Conservation (phyloP, 2,797 vertebrate species). For the Antennarius maculatus region DNA sequence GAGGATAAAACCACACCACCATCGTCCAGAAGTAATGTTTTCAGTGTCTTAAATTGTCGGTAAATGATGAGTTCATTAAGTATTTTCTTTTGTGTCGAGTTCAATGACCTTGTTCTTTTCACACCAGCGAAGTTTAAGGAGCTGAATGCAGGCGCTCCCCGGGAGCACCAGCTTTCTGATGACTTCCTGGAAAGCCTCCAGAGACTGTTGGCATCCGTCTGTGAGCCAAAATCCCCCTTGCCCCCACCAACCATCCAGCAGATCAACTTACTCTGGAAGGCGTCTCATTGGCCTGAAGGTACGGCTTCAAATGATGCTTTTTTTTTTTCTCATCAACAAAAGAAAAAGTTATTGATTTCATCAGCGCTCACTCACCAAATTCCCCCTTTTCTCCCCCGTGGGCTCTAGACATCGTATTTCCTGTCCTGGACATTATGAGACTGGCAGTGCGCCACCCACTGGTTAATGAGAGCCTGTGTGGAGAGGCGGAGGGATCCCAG, state of each 20-base stretch:
- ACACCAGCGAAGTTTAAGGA: slow-evolving; percentile 92
- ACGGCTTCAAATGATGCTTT: slow-evolving; percentile 18
- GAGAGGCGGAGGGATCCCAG: slow-evolving; percentile 87
- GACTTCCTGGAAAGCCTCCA: slow-evolving; percentile 87
- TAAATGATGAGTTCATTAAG: neutral
- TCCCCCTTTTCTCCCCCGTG: neutral
- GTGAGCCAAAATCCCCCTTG: slow-evolving; percentile 74
- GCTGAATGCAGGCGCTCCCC: slow-evolving; percentile 86
- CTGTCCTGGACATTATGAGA: slow-evolving; percentile 94
- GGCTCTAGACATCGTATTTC: slow-evolving; percentile 92
- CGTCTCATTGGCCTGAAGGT: slow-evolving; percentile 96
- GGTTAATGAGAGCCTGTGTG: slow-evolving; percentile 93
- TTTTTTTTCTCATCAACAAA: neutral
- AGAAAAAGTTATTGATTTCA: neutral
- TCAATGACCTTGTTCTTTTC: slow-evolving; percentile 15
- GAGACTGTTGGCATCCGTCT: slow-evolving; percentile 83
- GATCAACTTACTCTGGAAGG: slow-evolving; percentile 90
- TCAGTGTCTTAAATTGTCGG: no score
- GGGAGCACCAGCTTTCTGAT: slow-evolving; percentile 88
- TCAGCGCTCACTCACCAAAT: slow-evolving; percentile 8
- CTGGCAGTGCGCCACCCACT: slow-evolving; percentile 92
- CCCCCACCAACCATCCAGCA: slow-evolving; percentile 85
- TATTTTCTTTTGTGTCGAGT: neutral
- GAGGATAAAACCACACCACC: no score
- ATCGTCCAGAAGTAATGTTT: no score